phyloP scores from a whole-genome alignment of 2,113 vertebrate genomes.

The Lophotis ruficrista region DNA sequence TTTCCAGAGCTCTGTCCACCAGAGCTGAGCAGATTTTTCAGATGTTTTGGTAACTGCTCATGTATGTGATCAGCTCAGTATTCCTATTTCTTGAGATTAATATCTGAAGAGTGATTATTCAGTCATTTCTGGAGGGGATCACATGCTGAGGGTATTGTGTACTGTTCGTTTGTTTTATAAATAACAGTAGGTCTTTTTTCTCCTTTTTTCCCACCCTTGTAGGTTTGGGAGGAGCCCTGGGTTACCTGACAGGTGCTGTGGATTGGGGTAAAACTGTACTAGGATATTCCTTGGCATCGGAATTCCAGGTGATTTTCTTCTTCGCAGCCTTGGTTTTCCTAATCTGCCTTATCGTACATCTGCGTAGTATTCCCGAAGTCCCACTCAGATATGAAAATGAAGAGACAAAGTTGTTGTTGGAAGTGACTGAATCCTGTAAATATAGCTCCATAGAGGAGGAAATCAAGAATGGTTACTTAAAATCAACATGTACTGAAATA shows the following conservation, averaged over 20 bases:
- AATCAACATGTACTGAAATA: slow-evolving; percentile 52
- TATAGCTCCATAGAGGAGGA: slow-evolving; percentile 81
- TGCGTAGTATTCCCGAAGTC: slow-evolving; percentile 91
- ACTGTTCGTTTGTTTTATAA: background rate
- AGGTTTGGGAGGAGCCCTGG: slow-evolving; percentile 94
- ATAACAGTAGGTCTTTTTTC: background rate
- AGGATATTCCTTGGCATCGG: slow-evolving; percentile 83
- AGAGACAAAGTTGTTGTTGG: slow-evolving; percentile 40
- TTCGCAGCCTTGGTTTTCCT: slow-evolving; percentile 86
- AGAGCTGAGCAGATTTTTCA: background rate
- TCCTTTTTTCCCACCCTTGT: background rate
- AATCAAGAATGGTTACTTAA: slow-evolving; percentile 51
- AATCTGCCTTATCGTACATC: slow-evolving; percentile 83
- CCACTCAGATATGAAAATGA: slow-evolving; percentile 70
- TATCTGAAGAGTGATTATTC: background rate
- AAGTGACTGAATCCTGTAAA: slow-evolving; percentile 40
- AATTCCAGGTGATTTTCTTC: slow-evolving; percentile 97
- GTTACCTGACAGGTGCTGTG: slow-evolving; percentile 92
- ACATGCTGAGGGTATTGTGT: background rate
- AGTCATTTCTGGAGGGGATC: background rate
- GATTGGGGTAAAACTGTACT: slow-evolving; percentile 89
- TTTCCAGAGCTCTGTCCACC: background rate
- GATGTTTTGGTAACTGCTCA: background rate
- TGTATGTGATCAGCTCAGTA: background rate
- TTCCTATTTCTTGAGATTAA: background rate